These are phyloP conservation scores for Eupeodes luniger DNA, from an alignment of 2,888 invertebrate genomes.

Conservation along the genomic window DNA sequence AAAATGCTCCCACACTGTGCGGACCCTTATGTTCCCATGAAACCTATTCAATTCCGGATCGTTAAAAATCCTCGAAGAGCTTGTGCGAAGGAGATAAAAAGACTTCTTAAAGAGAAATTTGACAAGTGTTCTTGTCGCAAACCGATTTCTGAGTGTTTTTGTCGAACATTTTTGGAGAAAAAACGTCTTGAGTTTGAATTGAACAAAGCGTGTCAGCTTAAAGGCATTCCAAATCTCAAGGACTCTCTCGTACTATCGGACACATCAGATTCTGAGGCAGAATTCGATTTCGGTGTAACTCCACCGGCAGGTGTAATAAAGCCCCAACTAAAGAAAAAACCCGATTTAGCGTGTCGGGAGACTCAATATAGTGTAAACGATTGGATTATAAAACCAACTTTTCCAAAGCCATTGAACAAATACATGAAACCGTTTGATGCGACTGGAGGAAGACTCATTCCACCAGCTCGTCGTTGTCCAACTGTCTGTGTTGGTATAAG, in stretches of 20 bases:
- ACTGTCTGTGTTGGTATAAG: not conserved
- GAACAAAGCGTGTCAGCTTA: slow-evolving; percentile 83
- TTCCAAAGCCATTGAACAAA: slow-evolving; percentile 79
- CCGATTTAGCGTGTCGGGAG: slow-evolving; percentile 85
- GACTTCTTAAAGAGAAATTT: slow-evolving; percentile 85
- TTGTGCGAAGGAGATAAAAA: slow-evolving; percentile 85
- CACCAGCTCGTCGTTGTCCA: not conserved
- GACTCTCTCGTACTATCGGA: slow-evolving; percentile 80
- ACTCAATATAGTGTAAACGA: slow-evolving; percentile 87
- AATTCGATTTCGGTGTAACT: slow-evolving; percentile 89
- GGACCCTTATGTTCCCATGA: slow-evolving; percentile 88
- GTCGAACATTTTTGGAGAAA: slow-evolving; percentile 83
- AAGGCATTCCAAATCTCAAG: slow-evolving; percentile 77
- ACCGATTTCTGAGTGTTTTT: slow-evolving; percentile 83
- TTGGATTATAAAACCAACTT: slow-evolving; percentile 80
- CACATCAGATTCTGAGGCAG: slow-evolving; percentile 85
- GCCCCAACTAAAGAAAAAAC: slow-evolving; percentile 85
- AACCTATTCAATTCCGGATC: slow-evolving; percentile 89
- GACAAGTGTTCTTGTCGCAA: slow-evolving; percentile 85
- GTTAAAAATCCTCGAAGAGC: slow-evolving; percentile 86
- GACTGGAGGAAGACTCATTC: slow-evolving; percentile 9
- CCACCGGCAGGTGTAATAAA: slow-evolving; percentile 89
- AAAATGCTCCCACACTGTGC: slow-evolving; percentile 86
- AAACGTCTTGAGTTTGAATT: slow-evolving; percentile 85
- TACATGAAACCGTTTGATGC: slow-evolving; percentile 77